phyloP scores from a whole-genome alignment of 2,113 vertebrate species.

The Peromyscus maniculatus region DNA sequence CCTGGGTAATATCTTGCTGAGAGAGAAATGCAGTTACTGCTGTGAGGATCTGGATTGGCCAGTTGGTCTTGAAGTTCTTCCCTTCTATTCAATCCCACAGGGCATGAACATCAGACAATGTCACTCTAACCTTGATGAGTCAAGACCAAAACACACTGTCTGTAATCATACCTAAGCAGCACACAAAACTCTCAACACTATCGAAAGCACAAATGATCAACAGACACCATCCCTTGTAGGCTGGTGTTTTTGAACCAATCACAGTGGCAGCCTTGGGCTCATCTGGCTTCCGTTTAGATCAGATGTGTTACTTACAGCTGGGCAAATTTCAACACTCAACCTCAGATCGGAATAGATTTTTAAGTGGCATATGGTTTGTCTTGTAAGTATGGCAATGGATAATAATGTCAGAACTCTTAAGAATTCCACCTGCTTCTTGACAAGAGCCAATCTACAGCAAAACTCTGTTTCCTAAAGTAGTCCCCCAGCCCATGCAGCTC shows the following conservation, averaged over 20 bases:
- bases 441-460: neutral
- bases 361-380: neutral
- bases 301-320: neutral
- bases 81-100: neutral
- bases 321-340: neutral
- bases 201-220: constrained; percentile 40
- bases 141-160: neutral
- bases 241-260: neutral
- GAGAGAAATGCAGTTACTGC: neutral
- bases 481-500: neutral
- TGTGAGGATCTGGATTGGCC: neutral
- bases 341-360: neutral
- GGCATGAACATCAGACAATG: neutral
- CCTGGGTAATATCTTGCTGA: neutral
- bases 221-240: neutral
- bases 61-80: neutral
- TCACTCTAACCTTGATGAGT: neutral
- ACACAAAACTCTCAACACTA: neutral
- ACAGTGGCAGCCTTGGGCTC: neutral
- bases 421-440: neutral
- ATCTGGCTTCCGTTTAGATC: neutral
- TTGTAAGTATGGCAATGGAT: neutral
- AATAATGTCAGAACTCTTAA: neutral
- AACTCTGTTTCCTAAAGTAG: neutral
- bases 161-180: constrained; percentile 10